phyloP scores from a whole-genome alignment of 2,888 invertebrate species.

The Euplagia quadripunctaria region DNA sequence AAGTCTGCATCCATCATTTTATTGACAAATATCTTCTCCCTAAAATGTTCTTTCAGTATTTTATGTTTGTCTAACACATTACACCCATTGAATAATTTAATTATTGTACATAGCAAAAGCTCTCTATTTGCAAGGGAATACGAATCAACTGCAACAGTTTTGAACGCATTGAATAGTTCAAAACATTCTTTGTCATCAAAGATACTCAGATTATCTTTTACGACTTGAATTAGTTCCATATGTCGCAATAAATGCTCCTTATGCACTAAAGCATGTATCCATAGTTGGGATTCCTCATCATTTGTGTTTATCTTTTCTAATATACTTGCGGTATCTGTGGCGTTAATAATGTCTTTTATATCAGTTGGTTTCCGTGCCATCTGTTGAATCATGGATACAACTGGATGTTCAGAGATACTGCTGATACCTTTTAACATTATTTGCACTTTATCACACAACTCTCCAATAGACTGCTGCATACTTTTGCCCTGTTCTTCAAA shows the following conservation, averaged over 20 bases:
- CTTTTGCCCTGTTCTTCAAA: conserved; percentile 71
- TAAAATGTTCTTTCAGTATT: conserved; percentile 68
- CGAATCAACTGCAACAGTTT: neutral
- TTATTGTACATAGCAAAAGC: conserved; percentile 54
- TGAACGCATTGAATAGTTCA: conserved; percentile 57
- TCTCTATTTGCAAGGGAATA: conserved; percentile 49
- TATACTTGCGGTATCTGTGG: conserved; percentile 61
- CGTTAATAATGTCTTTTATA: conserved; percentile 69
- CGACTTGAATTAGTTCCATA: conserved; percentile 56
- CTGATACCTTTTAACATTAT: conserved; percentile 56
- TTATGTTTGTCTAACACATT: conserved; percentile 57
- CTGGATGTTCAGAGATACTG: conserved; percentile 66
- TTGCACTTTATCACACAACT: conserved; percentile 70
- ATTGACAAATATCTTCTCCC: conserved; percentile 58
- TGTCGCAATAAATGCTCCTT: conserved; percentile 69
- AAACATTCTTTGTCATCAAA: conserved; percentile 64
- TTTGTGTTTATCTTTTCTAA: conserved; percentile 65
- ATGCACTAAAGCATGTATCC: conserved; percentile 72
- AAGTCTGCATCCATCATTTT: conserved; percentile 64
- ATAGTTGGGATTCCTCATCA: conserved; percentile 60
- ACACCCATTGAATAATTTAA: conserved; percentile 70
- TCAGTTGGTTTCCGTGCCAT: conserved; percentile 73
- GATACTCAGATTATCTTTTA: conserved; percentile 60
- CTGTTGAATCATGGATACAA: conserved; percentile 72
- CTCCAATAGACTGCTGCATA: conserved; percentile 76